phyloP scores from a whole-genome alignment of 2,113 vertebrate species.

The Nesogale talazaci region DNA sequence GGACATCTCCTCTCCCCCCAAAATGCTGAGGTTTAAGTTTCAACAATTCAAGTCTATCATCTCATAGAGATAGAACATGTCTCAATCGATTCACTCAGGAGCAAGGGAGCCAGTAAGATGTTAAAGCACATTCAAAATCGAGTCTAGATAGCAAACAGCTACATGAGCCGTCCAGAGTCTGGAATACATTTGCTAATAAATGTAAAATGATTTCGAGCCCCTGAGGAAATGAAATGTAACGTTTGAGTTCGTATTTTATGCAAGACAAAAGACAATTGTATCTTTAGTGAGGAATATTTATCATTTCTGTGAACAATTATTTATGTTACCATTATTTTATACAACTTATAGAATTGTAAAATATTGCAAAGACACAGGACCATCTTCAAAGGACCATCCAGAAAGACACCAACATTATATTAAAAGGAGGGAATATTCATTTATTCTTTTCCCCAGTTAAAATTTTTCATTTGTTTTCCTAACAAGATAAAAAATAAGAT shows the following conservation, averaged over 20 bases:
- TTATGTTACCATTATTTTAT: not conserved
- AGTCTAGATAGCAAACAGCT: not conserved
- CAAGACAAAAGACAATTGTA: not conserved
- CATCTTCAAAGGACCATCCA: not conserved
- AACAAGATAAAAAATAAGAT: not conserved
- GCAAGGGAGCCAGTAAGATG: not conserved
- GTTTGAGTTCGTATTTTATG: slow-evolving; percentile 13
- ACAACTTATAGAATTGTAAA: not conserved
- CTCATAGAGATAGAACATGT: not conserved
- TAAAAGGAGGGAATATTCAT: not conserved
- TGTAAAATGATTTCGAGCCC: not conserved
- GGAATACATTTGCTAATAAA: slow-evolving; percentile 36
- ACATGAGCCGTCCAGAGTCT: not conserved
- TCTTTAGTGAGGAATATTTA: not conserved
- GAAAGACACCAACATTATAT: not conserved
- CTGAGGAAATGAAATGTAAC: not conserved
- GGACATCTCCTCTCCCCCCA: too few relatives aligned
- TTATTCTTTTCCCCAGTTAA: not conserved
- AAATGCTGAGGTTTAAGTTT: not conserved
- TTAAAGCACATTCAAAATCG: not conserved
- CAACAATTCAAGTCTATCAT: not conserved
- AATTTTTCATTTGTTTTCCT: not conserved
- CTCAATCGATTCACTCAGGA: slow-evolving; percentile 4
- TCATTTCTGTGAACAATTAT: slow-evolving; percentile 3
- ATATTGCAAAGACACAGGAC: not conserved